These are phyloP conservation scores for Hyppa rectilinea DNA, from an alignment of 2,888 invertebrate genomes.

Conservation along the genomic window DNA sequence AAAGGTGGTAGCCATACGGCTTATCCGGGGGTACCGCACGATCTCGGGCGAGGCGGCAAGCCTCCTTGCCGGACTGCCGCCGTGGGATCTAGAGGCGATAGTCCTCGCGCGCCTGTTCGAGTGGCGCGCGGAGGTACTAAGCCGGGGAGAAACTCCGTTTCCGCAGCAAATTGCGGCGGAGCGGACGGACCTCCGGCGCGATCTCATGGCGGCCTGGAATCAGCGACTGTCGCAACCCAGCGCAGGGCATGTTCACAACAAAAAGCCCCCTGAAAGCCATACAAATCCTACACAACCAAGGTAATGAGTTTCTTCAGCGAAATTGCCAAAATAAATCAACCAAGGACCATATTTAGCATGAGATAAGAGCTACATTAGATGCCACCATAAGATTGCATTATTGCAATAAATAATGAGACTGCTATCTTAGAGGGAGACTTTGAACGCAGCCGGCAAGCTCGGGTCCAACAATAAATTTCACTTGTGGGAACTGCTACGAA, in stretches of 20 bases:
- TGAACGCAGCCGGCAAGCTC: conserved; percentile 48
- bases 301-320: conserved; percentile 48
- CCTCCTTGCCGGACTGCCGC: no score
- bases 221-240: no score
- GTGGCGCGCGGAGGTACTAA: no score
- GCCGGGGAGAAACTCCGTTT: no score
- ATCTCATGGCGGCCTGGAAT: no score
- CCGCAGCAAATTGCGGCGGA: no score
- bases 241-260: background rate
- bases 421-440: conserved; percentile 46
- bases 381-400: conserved; percentile 62
- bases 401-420: conserved; percentile 61
- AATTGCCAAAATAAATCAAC: conserved; percentile 52
- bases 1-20: no score
- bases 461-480: conserved; percentile 57
- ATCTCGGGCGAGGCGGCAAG: no score
- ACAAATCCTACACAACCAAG: conserved; percentile 15
- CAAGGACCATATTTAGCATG: conserved; percentile 40
- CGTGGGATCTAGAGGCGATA: no score
- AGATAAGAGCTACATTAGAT: conserved; percentile 58
- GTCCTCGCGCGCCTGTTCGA: no score
- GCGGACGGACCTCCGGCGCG: no score
- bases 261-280: conserved; percentile 8
- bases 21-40: no score
- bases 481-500: conserved; percentile 55